phyloP scores from a whole-genome alignment of 1,140 invertebrate genomes.

The Philotrypesis tridentata region DNA sequence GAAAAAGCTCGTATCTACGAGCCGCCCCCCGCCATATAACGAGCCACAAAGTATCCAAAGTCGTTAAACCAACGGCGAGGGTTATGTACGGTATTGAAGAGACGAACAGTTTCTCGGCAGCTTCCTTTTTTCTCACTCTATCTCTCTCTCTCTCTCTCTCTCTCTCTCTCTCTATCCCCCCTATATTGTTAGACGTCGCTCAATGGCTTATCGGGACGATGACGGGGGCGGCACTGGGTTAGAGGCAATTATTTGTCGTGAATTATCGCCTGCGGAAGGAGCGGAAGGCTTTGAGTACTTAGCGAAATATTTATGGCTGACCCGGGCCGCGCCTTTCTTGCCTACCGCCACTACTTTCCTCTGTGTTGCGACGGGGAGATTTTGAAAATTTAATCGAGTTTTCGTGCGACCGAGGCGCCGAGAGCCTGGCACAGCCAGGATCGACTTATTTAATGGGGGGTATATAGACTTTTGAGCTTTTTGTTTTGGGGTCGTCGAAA shows the following conservation, averaged over 20 bases:
- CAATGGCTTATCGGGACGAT: background rate
- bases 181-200: background rate
- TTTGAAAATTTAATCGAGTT: no score
- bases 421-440: no score
- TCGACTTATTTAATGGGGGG: no score
- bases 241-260: background rate
- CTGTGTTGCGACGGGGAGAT: no score
- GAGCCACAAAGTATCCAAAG: background rate
- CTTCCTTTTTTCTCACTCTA: no score
- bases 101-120: background rate
- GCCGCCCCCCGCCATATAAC: background rate
- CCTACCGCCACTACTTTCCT: no score
- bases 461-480: no score
- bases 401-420: no score
- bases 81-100: background rate
- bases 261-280: background rate
- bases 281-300: background rate
- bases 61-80: background rate
- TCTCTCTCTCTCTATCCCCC: background rate
- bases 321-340: background rate
- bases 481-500: no score
- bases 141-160: no score
- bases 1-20: background rate
- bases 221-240: background rate
- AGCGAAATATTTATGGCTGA: background rate